Conservation (phyloP, 2,888 invertebrate species). For the Dermolepida albohirtum region DNA sequence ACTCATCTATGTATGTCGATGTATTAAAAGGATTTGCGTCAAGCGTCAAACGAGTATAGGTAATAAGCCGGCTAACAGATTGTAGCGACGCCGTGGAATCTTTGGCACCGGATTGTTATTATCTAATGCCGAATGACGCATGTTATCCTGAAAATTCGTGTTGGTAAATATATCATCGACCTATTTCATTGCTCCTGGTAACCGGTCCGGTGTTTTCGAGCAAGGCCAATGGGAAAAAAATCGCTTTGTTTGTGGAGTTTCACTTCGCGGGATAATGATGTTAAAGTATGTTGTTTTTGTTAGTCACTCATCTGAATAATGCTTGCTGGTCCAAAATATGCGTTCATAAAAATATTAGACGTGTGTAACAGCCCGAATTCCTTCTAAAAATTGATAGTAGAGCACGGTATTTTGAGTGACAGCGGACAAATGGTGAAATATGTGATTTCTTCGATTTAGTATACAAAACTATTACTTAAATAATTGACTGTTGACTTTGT, state of each 20-base stretch:
- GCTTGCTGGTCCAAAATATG: too few species aligned
- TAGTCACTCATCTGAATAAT: too few species aligned
- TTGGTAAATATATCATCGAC: slow-evolving; percentile 50
- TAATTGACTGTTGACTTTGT: too few species aligned
- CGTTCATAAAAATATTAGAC: too few species aligned
- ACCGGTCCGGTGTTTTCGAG: slow-evolving; percentile 4
- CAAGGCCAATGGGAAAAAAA: slow-evolving; percentile 8
- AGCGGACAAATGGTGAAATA: too few species aligned
- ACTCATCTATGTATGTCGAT: neutral
- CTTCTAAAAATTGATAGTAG: too few species aligned
- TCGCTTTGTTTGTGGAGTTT: slow-evolving; percentile 21
- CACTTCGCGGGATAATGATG: neutral
- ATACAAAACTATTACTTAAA: too few species aligned
- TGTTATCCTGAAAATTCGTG: slow-evolving; percentile 24
- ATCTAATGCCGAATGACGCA: slow-evolving; percentile 29
- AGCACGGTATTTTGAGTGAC: too few species aligned
- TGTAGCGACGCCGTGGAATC: slow-evolving; percentile 10
- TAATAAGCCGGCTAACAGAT: slow-evolving; percentile 23
- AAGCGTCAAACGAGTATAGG: slow-evolving; percentile 28
- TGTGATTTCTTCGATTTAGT: too few species aligned
- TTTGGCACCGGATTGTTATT: slow-evolving; percentile 31
- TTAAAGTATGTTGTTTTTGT: too few species aligned
- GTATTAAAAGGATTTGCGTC: slow-evolving; percentile 29
- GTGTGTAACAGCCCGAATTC: too few species aligned
- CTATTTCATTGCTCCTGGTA: slow-evolving; percentile 45